These are phyloP conservation scores for Mesembrinibis cayennensis DNA, from an alignment of 2,113 vertebrate species.

Conservation along the genomic window DNA sequence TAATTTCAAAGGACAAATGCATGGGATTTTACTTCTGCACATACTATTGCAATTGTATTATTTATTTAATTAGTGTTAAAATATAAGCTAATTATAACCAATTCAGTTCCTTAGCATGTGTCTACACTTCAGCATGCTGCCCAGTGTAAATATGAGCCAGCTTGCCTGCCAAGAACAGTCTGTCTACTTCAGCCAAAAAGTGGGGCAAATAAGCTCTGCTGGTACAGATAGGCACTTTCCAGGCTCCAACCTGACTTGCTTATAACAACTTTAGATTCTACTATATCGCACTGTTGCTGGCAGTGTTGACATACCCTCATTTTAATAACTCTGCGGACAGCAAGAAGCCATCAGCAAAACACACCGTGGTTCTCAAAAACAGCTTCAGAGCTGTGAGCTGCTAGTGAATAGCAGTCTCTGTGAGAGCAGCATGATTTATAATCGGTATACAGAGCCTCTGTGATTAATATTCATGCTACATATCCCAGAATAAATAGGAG, in stretches of 20 bases:
- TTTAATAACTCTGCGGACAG: background rate
- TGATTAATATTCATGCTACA: slow-evolving; percentile 56
- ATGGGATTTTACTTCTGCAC: background rate
- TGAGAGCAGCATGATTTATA: slow-evolving; percentile 5
- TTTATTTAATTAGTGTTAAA: slow-evolving; percentile 32
- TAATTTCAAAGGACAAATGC: background rate
- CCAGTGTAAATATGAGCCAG: background rate
- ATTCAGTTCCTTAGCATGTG: background rate
- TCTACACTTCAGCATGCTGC: background rate
- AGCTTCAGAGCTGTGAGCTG: background rate
- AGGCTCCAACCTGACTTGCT: background rate
- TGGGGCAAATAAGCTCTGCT: background rate
- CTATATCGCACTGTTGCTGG: background rate
- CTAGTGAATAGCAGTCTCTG: slow-evolving; percentile 27
- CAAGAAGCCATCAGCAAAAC: slow-evolving; percentile 30
- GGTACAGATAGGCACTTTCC: background rate
- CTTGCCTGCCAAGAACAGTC: background rate
- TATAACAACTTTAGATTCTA: background rate
- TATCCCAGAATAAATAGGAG: slow-evolving; percentile 33
- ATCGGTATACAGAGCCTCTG: background rate
- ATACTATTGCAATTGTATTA: background rate
- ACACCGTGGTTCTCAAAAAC: background rate
- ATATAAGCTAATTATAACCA: background rate
- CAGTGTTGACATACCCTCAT: background rate
- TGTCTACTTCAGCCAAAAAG: background rate